phyloP scores from a whole-genome alignment of 2,113 vertebrate genomes.

The Odocoileus hemionus region DNA sequence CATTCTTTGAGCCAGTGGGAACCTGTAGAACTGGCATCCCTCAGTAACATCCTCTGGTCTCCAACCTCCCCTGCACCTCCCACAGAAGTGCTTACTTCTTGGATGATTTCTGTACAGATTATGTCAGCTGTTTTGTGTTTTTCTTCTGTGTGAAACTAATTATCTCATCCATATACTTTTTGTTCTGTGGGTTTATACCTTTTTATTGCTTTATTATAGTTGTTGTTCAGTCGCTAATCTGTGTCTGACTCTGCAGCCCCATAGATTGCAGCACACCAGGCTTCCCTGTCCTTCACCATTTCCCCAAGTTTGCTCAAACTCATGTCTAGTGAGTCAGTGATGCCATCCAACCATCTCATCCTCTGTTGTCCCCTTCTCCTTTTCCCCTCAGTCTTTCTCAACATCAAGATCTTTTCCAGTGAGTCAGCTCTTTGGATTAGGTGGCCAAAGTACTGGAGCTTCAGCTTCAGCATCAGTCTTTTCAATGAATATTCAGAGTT shows the following conservation, averaged over 20 bases:
- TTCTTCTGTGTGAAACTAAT: neutral
- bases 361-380: neutral
- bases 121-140: neutral
- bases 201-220: neutral
- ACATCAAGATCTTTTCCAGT: neutral
- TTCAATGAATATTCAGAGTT: neutral
- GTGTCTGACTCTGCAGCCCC: rapidly evolving
- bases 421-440: neutral
- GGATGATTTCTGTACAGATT: neutral
- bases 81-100: neutral
- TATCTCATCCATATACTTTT: neutral
- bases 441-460: neutral
- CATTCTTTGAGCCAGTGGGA: rapidly evolving
- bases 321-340: neutral
- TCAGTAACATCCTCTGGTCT: neutral
- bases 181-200: neutral
- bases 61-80: neutral
- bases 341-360: neutral
- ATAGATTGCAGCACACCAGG: neutral
- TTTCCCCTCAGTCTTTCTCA: neutral
- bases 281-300: neutral
- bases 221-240: neutral
- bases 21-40: neutral
- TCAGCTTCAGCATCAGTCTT: neutral
- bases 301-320: neutral